These are phyloP conservation scores for Macrochelys suwanniensis DNA, from an alignment of 2,797 vertebrate species.

Conservation along the genomic window DNA sequence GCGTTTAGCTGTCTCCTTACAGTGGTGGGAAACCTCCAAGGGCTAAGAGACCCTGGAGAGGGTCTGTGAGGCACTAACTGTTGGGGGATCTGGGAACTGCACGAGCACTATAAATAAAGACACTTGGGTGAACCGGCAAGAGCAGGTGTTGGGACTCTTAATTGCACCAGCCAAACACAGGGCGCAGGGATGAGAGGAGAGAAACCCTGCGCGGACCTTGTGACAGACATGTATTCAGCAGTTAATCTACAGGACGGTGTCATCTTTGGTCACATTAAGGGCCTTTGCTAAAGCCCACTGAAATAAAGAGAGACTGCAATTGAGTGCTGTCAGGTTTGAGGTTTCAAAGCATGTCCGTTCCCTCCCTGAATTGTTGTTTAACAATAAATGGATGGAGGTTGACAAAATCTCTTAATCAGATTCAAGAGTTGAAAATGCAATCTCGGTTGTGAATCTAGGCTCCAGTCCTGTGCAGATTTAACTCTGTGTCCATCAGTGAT, in stretches of 20 bases:
- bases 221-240: neutral
- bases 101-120: too few species aligned
- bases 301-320: neutral
- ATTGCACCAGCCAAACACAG: too few species aligned
- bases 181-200: too few species aligned
- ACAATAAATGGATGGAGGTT: neutral
- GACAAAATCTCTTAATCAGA: neutral
- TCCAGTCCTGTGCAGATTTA: neutral
- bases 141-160: too few species aligned
- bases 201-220: too few species aligned
- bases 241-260: neutral
- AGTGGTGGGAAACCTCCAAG: too few species aligned
- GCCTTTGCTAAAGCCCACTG: neutral
- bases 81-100: too few species aligned
- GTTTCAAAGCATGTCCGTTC: conserved; percentile 3
- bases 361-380: neutral
- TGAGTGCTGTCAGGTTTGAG: neutral
- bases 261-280: neutral
- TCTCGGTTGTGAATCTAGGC: neutral
- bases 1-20: too few species aligned
- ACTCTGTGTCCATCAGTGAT: neutral
- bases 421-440: neutral
- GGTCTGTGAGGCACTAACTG: too few species aligned
- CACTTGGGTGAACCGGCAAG: too few species aligned
- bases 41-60: too few species aligned